Base-by-base conservation (phyloP, 2,797 vertebrate species). In the Acanthurus tractus region DNA sequence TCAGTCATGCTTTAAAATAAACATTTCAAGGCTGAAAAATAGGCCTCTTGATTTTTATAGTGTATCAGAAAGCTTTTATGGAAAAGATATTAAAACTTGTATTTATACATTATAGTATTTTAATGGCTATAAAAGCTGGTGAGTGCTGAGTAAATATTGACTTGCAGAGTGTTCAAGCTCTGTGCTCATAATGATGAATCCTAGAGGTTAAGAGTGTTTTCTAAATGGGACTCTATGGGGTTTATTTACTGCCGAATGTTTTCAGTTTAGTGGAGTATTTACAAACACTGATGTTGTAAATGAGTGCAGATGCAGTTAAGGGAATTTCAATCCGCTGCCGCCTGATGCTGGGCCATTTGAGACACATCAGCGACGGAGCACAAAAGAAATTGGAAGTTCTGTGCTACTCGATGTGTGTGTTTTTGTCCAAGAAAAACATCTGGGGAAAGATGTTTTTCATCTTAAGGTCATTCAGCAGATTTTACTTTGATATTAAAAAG, bases 281-380 rank as follows among this genome's bases (percentile, higher is more conserved):
- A 67, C 57, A 18, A 70, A 65, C 34, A 22, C 66, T 59, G 68
- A 82, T 69, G 66, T 74, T 76, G 50, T 63, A 74, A 87, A 76
- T 67, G 63, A 75, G 61, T 72, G 34, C 61, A 77, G 75, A 74
- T 76, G 74, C 56, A 59, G 63, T 79, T 79, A 78, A 83, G 73
- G 70, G 70, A 79, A 70, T 85, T 79, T 80, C 74, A 81, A 79
- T 74, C 53, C 66, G 46, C 65, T n/a, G 44, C 59, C 0, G 22
- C 53, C 70, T 55, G 69, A 68, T 62, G 48, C 44, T 13, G 50
- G 11, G 48, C 63, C 8, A 25, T 68, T 61, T 63, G 29, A 76
- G 45, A 82, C 74, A 67, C 57, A 65, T 74, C 38, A 72, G 64
- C 58, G 63, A 25, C 25, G 48, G 42, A 79, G 81, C 49, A 67